A percentile compares a stretch with the other conserved stretches of the same genome.
phyloP scores from a whole-genome alignment of 2,888 invertebrate genomes.

The Lepidonotus clava region DNA sequence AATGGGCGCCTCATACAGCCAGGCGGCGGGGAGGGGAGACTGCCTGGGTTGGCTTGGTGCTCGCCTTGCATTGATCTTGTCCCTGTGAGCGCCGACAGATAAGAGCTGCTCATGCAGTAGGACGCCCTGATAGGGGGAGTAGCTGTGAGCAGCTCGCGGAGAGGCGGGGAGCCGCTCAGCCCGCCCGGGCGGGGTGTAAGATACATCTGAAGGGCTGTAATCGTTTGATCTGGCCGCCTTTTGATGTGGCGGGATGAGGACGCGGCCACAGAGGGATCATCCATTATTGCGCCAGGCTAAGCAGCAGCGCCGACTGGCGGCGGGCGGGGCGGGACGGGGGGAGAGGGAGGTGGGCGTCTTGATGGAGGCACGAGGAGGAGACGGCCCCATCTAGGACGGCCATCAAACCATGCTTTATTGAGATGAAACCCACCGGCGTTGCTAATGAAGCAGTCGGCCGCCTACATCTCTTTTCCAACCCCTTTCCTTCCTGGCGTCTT shows the following conservation, averaged over 20 bases:
- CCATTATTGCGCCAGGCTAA: constrained; percentile 42
- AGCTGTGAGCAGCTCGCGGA: constrained; percentile 12
- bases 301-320: background rate
- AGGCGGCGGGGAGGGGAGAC: too few species aligned
- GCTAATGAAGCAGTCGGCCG: constrained; percentile 33
- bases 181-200: background rate
- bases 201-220: constrained; percentile 40
- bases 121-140: background rate
- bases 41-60: background rate
- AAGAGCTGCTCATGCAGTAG: constrained; percentile 14
- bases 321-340: background rate
- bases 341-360: background rate
- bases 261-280: constrained; percentile 41
- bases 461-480: background rate
- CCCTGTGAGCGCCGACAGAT: background rate
- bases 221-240: constrained; percentile 32
- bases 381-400: background rate
- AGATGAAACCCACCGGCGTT: constrained; percentile 24
- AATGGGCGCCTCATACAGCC: too few species aligned
- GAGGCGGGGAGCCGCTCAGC: background rate
- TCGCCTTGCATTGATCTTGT: background rate
- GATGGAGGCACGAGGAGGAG: background rate
- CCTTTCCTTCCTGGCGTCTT: background rate
- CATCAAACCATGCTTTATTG: constrained; percentile 48
- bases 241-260: constrained; percentile 46